These are phyloP conservation scores for Penaeus vannamei DNA, from an alignment of 1,140 invertebrate genomes.

Conservation along the genomic window DNA sequence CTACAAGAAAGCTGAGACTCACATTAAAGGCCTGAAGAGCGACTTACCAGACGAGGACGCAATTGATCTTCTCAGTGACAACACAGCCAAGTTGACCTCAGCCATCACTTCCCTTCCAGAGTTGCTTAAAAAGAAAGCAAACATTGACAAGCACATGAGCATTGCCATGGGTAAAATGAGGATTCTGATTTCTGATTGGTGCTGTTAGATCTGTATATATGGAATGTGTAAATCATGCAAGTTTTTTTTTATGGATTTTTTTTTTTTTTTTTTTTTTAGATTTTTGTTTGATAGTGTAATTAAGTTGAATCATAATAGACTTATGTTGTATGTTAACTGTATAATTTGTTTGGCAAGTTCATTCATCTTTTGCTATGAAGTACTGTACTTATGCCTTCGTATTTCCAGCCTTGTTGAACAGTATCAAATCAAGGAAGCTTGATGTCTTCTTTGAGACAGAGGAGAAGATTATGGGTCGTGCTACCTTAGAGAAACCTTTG, in stretches of 20 bases:
- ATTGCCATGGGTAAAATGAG: conserved; percentile 85
- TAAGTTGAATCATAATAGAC: neutral
- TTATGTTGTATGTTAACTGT: conserved; percentile 56
- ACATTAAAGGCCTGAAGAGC: conserved; percentile 69
- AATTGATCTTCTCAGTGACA: conserved; percentile 87
- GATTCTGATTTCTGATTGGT: conserved; percentile 6
- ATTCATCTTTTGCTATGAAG: neutral
- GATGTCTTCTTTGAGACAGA: conserved; percentile 98
- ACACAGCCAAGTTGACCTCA: conserved; percentile 92
- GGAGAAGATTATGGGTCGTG: conserved; percentile 92
- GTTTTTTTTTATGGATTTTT: neutral
- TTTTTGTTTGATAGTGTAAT: too few species aligned
- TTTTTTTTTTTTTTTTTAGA: neutral
- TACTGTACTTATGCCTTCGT: conserved; percentile 30
- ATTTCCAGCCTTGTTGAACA: conserved; percentile 84
- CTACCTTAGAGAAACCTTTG: conserved; percentile 71
- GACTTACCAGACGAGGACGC: conserved; percentile 76
- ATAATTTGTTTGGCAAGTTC: conserved; percentile 35
- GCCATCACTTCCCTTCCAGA: conserved; percentile 97
- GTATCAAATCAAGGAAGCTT: conserved; percentile 91
- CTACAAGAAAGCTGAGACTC: conserved; percentile 92
- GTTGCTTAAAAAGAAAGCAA: conserved; percentile 94
- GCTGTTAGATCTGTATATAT: too few species aligned
- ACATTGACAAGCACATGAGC: conserved; percentile 99
- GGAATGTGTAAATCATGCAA: too few species aligned